Evolutionary conservation across 2,113 vertebrate species (phyloP).

Genomic region (Stomatorhinus ivindoensis): DNA sequence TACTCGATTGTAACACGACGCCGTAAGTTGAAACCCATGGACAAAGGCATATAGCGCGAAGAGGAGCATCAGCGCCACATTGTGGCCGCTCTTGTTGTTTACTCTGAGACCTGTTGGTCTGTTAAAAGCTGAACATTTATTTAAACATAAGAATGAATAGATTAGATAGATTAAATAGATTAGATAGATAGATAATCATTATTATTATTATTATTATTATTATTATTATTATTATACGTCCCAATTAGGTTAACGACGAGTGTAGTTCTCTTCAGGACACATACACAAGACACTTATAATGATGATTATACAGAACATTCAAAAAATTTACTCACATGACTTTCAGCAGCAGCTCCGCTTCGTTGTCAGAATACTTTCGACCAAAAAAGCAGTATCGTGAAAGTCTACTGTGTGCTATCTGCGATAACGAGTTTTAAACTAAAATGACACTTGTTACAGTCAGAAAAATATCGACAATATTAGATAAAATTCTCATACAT

Average conservation of each 20-base stretch:
- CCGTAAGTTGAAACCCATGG: not conserved
- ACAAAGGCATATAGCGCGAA: not conserved
- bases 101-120: not conserved
- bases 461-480: not conserved
- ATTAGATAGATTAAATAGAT: not conserved
- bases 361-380: not conserved
- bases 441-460: not conserved
- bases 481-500: not conserved
- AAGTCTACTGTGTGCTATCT: not conserved
- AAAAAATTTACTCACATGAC: not conserved
- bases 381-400: not conserved
- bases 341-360: not conserved
- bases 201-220: not conserved
- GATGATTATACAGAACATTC: not conserved
- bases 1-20: not conserved
- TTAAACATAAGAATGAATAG: too few species aligned
- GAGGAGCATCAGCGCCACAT: not conserved
- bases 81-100: not conserved
- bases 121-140: not conserved
- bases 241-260: not conserved
- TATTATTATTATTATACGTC: not conserved
- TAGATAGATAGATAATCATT: not conserved
- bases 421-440: not conserved
- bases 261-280: not conserved
- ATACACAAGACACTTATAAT: not conserved